Evolutionary conservation across 2,888 invertebrate genomes (phyloP).

Genomic region (Lasioglossum vierecki): DNA sequence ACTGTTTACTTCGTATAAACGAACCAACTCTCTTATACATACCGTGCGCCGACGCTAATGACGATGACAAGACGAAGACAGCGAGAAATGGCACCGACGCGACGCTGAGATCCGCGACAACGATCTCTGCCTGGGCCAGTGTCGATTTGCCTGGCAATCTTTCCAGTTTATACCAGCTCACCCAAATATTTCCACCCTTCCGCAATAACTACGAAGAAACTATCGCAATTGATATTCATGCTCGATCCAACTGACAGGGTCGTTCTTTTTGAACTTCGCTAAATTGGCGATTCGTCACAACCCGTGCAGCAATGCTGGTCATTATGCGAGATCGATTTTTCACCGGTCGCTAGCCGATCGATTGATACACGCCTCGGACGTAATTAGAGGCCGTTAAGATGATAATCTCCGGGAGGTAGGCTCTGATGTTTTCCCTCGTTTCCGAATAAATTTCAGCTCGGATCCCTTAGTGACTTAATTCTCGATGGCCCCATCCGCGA

Average conservation of each 20-base stretch:
- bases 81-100: background rate
- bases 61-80: slow-evolving; percentile 57
- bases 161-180: too few relatives aligned
- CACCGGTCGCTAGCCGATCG: background rate
- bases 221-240: background rate
- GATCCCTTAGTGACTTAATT: slow-evolving; percentile 37
- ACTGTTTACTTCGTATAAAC: slow-evolving; percentile 80
- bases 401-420: slow-evolving; percentile 1
- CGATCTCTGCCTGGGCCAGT: background rate
- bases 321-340: slow-evolving; percentile 32
- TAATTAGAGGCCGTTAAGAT: slow-evolving; percentile 19
- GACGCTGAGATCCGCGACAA: background rate
- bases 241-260: background rate
- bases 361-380: slow-evolving; percentile 26
- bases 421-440: background rate
- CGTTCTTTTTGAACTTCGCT: too few relatives aligned
- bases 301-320: slow-evolving; percentile 8
- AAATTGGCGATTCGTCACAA: background rate
- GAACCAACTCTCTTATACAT: slow-evolving; percentile 64
- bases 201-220: too few relatives aligned
- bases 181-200: too few relatives aligned
- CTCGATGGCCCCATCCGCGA: slow-evolving; percentile 2
- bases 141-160: background rate
- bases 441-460: slow-evolving; percentile 11
- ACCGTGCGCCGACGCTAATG: slow-evolving; percentile 57